phyloP scores from a whole-genome alignment of 2,113 vertebrate species.

The Nymphicus hollandicus region DNA sequence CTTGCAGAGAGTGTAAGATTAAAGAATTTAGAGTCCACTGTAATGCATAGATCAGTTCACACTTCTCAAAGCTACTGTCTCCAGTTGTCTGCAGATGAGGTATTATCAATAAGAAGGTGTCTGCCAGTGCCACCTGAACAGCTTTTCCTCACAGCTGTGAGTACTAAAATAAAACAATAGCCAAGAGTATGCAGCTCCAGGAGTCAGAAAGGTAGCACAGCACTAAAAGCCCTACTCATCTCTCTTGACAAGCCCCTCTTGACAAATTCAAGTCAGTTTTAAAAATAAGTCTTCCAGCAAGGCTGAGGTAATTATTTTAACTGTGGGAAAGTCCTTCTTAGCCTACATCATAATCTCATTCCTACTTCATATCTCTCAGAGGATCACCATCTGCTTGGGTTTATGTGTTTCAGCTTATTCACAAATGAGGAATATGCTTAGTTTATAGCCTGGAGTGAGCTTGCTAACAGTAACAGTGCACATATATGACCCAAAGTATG shows the following conservation, averaged over 20 bases:
- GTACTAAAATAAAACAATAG: not conserved
- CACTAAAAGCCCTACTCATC: not conserved
- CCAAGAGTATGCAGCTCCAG: not conserved
- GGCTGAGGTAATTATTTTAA: not conserved
- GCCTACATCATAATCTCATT: not conserved
- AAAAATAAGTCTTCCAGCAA: not conserved
- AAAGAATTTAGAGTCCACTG: not conserved
- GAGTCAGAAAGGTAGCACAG: not conserved
- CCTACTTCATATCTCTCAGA: not conserved
- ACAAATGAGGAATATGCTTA: not conserved
- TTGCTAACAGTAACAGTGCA: not conserved
- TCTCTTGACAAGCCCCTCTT: too few species aligned
- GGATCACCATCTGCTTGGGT: not conserved
- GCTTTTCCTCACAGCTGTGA: not conserved
- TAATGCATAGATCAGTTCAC: not conserved
- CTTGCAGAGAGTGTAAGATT: not conserved
- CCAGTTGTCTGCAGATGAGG: not conserved
- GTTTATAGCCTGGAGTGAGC: not conserved
- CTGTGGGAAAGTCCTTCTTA: not conserved
- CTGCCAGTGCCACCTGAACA: not conserved
- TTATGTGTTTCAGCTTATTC: not conserved
- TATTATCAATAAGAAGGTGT: not conserved
- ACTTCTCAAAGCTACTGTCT: not conserved
- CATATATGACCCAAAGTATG: too few species aligned
- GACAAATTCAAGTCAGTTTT: not conserved